A percentile compares a stretch with the other conserved stretches of the same genome.
phyloP scores from a whole-genome alignment of 2,797 vertebrate species.

The Nannoperca australis region DNA sequence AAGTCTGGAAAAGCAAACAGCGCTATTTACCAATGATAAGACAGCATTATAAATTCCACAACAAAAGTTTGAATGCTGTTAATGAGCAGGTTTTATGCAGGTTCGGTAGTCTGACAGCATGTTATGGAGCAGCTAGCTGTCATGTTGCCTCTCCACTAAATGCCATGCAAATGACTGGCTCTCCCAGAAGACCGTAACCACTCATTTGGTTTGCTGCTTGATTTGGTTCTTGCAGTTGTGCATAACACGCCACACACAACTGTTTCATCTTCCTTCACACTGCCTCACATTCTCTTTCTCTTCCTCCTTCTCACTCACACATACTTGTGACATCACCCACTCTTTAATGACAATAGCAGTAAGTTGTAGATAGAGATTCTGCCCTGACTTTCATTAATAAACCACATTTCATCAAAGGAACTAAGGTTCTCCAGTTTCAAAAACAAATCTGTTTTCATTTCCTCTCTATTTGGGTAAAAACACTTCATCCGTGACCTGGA shows the following conservation, averaged over 20 bases:
- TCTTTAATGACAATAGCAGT: conserved; percentile 26
- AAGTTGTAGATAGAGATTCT: conserved; percentile 20
- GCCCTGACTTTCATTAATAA: conserved; percentile 41
- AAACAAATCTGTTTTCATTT: conserved; percentile 59
- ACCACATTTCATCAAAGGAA: conserved; percentile 28
- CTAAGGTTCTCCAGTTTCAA: conserved; percentile 17
- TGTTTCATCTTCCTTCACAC: conserved; percentile 11
- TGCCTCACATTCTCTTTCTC: conserved; percentile 6
- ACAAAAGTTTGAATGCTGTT: conserved; percentile 46
- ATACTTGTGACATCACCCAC: not conserved
- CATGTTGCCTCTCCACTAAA: conserved; percentile 59
- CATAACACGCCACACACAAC: conserved; percentile 7
- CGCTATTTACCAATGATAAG: not conserved
- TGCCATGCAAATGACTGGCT: conserved; percentile 61
- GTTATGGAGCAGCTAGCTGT: conserved; percentile 51
- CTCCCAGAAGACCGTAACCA: conserved; percentile 56
- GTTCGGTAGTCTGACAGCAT: conserved; percentile 56
- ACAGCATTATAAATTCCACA: conserved; percentile 40
- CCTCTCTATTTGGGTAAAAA: conserved; percentile 50
- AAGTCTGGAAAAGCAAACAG: conserved; percentile 1
- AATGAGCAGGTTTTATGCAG: conserved; percentile 62
- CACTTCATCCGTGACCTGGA: conserved; percentile 35
- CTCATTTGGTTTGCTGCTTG: conserved; percentile 60
- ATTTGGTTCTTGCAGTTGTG: conserved; percentile 53
- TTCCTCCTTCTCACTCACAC: not conserved